phyloP scores from a whole-genome alignment of 2,797 vertebrate species.

The Phyllotis vaccarum region DNA sequence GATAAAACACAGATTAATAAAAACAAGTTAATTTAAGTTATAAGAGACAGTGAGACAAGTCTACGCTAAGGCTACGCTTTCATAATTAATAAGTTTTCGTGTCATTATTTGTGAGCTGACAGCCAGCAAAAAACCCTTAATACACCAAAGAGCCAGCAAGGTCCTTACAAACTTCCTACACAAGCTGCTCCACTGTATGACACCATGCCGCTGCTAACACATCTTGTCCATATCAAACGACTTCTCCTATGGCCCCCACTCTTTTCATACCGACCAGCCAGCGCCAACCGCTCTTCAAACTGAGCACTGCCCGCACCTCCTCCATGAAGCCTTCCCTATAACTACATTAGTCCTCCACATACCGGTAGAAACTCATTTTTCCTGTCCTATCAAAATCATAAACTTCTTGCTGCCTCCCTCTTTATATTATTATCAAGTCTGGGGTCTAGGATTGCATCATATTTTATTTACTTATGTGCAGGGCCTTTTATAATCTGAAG shows the following conservation, averaged over 20 bases:
- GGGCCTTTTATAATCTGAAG: not conserved
- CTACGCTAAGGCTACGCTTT: not conserved
- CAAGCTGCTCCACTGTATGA: not conserved
- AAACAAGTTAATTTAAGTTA: not conserved
- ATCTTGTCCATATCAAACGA: not conserved
- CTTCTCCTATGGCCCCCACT: not conserved
- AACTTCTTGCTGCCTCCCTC: not conserved
- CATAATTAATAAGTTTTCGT: accelerated
- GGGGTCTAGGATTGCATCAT: not conserved
- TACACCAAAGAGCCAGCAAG: not conserved
- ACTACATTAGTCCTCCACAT: not conserved
- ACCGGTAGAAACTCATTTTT: not conserved
- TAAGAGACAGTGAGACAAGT: not conserved
- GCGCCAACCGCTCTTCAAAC: not conserved
- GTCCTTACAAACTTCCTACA: not conserved
- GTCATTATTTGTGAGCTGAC: not conserved
- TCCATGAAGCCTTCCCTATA: not conserved
- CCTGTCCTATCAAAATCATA: not conserved
- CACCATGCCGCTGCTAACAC: no score
- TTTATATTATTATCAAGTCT: not conserved
- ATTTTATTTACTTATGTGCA: not conserved
- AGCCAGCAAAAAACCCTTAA: not conserved
- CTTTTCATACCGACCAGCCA: not conserved
- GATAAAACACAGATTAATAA: not conserved
- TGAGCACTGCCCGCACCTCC: not conserved